Percentiles rank a stretch among this genome's conserved stretches.
phyloP scores from a whole-genome alignment of 2,888 invertebrate species.

The Amblyjoppa proteus region DNA sequence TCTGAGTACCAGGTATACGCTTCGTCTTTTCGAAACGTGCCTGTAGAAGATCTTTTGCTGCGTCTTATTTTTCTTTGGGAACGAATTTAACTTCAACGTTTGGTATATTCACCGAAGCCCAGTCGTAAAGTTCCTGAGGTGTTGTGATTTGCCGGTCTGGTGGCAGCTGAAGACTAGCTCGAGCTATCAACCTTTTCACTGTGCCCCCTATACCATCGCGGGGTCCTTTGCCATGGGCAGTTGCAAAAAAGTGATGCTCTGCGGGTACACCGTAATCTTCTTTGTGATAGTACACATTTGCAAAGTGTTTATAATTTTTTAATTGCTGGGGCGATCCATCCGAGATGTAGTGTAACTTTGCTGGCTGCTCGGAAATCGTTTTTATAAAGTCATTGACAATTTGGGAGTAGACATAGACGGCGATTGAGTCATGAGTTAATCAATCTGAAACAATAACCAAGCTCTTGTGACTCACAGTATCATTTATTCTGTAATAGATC shows the following conservation, averaged over 20 bases:
- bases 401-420: constrained; percentile 33
- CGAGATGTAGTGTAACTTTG: constrained; percentile 47
- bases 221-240: constrained; percentile 59
- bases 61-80: too few species aligned
- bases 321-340: constrained; percentile 60
- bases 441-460: constrained; percentile 56
- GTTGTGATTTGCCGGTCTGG: too few species aligned
- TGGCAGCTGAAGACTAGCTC: too few species aligned
- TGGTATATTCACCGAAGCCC: too few species aligned
- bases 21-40: too few species aligned
- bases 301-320: constrained; percentile 51
- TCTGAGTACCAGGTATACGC: too few species aligned
- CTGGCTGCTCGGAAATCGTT: background rate
- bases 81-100: too few species aligned
- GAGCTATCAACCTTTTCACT: too few species aligned
- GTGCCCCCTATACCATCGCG: constrained; percentile 24
- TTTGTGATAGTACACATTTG: constrained; percentile 49
- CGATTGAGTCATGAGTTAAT: constrained; percentile 55
- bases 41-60: too few species aligned
- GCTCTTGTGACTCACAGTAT: constrained; percentile 40
- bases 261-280: constrained; percentile 37
- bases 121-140: too few species aligned
- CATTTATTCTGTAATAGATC: constrained; percentile 61
- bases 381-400: constrained; percentile 22
- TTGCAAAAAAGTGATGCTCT: constrained; percentile 53